Conservation (phyloP, 2,888 invertebrate genomes). For the Ophraella communa region DNA sequence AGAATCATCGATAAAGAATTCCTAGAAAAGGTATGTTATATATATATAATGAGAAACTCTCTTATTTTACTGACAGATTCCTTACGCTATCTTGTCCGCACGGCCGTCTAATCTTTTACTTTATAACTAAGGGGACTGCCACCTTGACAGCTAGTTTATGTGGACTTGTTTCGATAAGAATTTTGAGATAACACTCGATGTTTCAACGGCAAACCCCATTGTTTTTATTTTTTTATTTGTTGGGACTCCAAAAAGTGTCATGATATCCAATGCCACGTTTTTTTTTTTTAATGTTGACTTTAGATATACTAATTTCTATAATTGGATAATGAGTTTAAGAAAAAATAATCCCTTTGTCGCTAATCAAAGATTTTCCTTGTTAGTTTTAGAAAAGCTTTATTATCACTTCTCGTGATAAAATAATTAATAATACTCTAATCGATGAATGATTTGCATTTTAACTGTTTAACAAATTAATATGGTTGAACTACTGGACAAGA, state of each 20-base stretch:
- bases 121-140: conserved; percentile 51
- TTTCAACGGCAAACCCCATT: conserved; percentile 55
- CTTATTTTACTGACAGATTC: conserved; percentile 22
- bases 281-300: neutral
- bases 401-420: too few relatives aligned
- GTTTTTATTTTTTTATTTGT: conserved; percentile 49
- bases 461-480: too few relatives aligned
- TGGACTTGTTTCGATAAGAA: conserved; percentile 58
- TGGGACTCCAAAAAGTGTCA: neutral
- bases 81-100: conserved; percentile 23
- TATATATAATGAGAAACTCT: conserved; percentile 15
- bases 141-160: conserved; percentile 59
- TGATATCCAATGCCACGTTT: neutral
- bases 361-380: too few relatives aligned
- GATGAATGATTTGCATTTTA: too few relatives aligned
- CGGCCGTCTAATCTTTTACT: conserved; percentile 47
- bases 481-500: too few relatives aligned
- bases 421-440: too few relatives aligned
- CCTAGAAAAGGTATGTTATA: conserved; percentile 26
- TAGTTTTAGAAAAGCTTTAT: too few relatives aligned
- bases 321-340: too few relatives aligned
- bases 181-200: conserved; percentile 58
- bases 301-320: too few relatives aligned
- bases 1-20: conserved; percentile 9
- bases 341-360: too few relatives aligned